Base-by-base conservation (phyloP, 1,140 invertebrate species). In the Solenopsis invicta region DNA sequence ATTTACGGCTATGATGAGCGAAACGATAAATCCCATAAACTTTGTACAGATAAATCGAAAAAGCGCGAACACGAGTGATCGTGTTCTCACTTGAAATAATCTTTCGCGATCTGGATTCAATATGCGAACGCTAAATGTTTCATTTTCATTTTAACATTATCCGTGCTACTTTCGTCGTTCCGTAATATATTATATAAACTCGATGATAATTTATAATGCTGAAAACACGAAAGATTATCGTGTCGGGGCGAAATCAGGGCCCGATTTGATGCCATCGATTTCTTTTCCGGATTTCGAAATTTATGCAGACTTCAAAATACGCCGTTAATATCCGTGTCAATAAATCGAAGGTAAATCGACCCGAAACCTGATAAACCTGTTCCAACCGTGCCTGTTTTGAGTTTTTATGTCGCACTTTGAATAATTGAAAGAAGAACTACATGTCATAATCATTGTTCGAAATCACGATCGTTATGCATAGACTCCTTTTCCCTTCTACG, bases 291-390 rank as follows among this genome's bases (percentile, higher is more conserved):
- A 78, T 87, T 89, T 67, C 16, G 37, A 45, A 84, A 89, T 88
- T 88, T 71, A 89, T 64, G 82, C 41, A 8, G n/a, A 80, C 41
- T 66, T 29, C 52, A 13, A 37, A 3, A 64, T 48, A 21, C 88
- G 71, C 64, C 61, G 50, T 89, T 66, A 85, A 64, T 77, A 54
- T 48, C 50, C 29, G 24, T 48, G 64, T 10, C 34, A 45, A 76
- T 81, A 82, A 87, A 82, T 82, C 41, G 50, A 82, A 41, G 85
- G 69, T 67, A 48, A 24, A 87, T 71, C 56, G 24, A 69, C n/a
- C 21, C 64, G 50, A 62, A 89, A 86, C 29, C 18, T 12, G 13
- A 8, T 29, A 89, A 85, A 90, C 88, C 86, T 69, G 80, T 90
- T 85, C 37, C 29, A 45, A 80, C 72, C 64, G 41, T 56, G 77